Percentiles rank a stretch among this genome's conserved stretches.
These are phyloP conservation scores for Nesogale talazaci DNA, from an alignment of 2,113 vertebrate species.

Conservation along the genomic window DNA sequence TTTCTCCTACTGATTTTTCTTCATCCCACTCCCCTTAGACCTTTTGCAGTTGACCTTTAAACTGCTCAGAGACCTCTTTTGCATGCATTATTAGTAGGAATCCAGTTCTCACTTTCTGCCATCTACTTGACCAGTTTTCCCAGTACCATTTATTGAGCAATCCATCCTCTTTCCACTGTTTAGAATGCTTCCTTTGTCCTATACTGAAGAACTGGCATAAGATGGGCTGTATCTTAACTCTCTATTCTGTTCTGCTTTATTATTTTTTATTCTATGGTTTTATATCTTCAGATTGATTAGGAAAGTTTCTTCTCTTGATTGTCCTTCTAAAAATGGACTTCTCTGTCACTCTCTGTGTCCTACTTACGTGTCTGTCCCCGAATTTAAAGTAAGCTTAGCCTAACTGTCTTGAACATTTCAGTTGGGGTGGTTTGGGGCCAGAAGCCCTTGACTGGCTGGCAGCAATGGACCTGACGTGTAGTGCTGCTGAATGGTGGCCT, in stretches of 20 bases:
- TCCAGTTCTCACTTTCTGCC: background rate
- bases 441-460: background rate
- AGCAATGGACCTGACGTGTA: conserved; percentile 17
- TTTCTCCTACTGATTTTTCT: background rate
- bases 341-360: background rate
- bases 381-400: background rate
- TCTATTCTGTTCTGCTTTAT: background rate
- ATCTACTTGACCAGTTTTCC: background rate
- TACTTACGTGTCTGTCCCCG: background rate
- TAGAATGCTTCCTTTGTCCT: background rate
- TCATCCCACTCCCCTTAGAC: background rate
- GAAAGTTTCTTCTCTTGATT: background rate
- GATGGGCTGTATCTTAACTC: background rate
- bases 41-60: conserved; percentile 7
- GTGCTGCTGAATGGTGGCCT: conserved; percentile 49
- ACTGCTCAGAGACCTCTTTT: background rate
- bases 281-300: conserved; percentile 9
- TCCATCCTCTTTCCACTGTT: background rate
- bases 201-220: background rate
- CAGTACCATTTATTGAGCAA: background rate
- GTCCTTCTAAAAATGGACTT: background rate
- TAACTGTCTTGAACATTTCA: background rate
- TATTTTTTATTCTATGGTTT: conserved; percentile 25
- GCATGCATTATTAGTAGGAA: background rate
- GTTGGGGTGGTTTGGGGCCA: background rate